phyloP scores from a whole-genome alignment of 2,113 vertebrate genomes.

The Muscicapa adusta region DNA sequence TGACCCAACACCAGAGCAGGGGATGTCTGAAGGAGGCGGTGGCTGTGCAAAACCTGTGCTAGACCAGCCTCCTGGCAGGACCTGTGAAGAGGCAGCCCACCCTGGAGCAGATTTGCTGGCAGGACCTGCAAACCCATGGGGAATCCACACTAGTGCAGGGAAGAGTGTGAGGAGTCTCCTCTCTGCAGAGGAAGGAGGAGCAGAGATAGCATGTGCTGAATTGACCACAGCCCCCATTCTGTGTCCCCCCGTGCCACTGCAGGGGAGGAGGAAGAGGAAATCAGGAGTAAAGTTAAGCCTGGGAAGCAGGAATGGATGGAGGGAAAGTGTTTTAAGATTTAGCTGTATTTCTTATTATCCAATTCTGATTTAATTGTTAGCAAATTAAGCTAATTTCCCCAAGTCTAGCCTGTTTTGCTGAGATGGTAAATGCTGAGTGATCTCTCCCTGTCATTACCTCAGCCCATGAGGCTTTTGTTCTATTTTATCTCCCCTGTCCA shows the following conservation, averaged over 20 bases:
- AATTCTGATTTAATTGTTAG: neutral
- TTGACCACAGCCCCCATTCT: neutral
- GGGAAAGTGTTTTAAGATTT: neutral
- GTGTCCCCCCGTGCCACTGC: neutral
- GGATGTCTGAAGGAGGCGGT: neutral
- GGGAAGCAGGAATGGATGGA: neutral
- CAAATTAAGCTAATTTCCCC: neutral
- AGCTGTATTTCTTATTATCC: neutral
- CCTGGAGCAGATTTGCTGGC: neutral
- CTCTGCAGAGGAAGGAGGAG: neutral
- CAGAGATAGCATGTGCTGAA: neutral
- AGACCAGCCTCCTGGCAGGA: neutral
- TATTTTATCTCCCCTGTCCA: neutral
- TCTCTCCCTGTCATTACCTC: neutral
- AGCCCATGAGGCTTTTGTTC: neutral
- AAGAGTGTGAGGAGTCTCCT: neutral
- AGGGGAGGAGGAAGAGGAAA: neutral
- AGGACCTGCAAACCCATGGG: neutral
- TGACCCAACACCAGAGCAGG: neutral
- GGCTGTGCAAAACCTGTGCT: neutral
- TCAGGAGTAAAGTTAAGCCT: neutral
- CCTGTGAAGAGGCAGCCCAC: neutral
- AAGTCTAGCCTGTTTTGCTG: neutral
- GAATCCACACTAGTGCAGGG: neutral
- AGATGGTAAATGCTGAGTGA: neutral